Base-by-base conservation (phyloP, 2,113 vertebrate species). In the Nerophis ophidion region DNA sequence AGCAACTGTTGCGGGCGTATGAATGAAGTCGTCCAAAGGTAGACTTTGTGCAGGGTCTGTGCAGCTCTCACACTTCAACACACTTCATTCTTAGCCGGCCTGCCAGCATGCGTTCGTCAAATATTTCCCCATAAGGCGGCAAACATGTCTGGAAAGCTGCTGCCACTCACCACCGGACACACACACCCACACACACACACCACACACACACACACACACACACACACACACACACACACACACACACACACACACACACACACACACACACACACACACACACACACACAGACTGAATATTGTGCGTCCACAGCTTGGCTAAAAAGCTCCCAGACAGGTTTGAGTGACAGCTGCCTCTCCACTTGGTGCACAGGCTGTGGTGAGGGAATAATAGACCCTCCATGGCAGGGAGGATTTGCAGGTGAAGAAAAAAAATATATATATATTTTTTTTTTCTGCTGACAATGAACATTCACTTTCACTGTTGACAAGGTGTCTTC, bases 61-160 rank as follows among this genome's bases (percentile, higher is more conserved):
- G 71, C 61, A 45, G n/a, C 35, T 49, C 60, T 68, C 15, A 10
- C 38, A 57, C 36, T 76, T 57, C 62, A 75, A 63, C 63, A 69
- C 65, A 57, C 59, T 66, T 48, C 58, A 61, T 75, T 80, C 69
- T 44, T 44, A 52, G 58, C 61, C 51, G 66, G 17, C 33, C 12
- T 53, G 48, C 63, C 65, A 64, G 58, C 74, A 69, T 78, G 76
- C 56, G 44, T 60, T 57, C 53, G 52, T 73, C 76, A 81, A 46
- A 35, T 73, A 63, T 73, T 73, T 72, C 65, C 60, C 73, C 84
- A 83, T 86, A 86, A 84, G 82, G 79, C 73, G 76, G 65, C 1
- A 48, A 79, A 81, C 79, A 74, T 76, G 79, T 63, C 75, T 65
- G 57, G 81, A 77, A 44, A 83, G 81, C 81, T 82, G 79, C 82